Evolutionary conservation across 2,797 vertebrate species (phyloP).

Genomic region (Sebastes vulpes): DNA sequence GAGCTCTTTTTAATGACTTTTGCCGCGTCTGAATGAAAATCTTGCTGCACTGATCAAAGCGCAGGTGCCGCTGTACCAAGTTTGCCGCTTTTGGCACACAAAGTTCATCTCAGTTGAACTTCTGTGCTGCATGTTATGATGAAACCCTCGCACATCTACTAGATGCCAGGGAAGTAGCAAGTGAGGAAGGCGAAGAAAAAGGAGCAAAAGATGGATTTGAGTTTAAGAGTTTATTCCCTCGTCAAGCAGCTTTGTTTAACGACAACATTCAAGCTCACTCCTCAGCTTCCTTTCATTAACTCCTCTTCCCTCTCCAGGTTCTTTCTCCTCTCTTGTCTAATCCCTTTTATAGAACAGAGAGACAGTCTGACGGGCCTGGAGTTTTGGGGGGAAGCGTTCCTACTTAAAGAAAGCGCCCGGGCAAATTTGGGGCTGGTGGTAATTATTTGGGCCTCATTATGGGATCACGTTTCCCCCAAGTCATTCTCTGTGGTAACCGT

Average conservation of each 20-base stretch:
- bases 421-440: conserved; percentile 76
- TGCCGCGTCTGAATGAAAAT: conserved; percentile 1
- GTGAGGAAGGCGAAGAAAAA: background rate
- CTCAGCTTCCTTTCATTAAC: conserved; percentile 35
- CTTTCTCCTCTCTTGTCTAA: conserved; percentile 64
- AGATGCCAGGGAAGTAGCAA: background rate
- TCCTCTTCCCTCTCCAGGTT: conserved; percentile 47
- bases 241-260: background rate
- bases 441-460: conserved; percentile 85
- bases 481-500: conserved; percentile 74
- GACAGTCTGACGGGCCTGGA: conserved; percentile 65
- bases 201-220: background rate
- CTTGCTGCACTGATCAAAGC: conserved; percentile 20
- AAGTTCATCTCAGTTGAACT: conserved; percentile 43
- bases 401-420: conserved; percentile 76
- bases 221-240: background rate
- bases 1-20: conserved; percentile 4
- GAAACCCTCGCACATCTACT: background rate
- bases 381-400: conserved; percentile 32
- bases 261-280: conserved; percentile 4
- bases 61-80: conserved; percentile 24
- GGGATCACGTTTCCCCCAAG: conserved; percentile 76
- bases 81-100: background rate
- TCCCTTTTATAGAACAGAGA: conserved; percentile 73
- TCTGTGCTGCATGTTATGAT: conserved; percentile 15